Conservation (phyloP, 2,113 vertebrate genomes). For the Marmota monax region DNA sequence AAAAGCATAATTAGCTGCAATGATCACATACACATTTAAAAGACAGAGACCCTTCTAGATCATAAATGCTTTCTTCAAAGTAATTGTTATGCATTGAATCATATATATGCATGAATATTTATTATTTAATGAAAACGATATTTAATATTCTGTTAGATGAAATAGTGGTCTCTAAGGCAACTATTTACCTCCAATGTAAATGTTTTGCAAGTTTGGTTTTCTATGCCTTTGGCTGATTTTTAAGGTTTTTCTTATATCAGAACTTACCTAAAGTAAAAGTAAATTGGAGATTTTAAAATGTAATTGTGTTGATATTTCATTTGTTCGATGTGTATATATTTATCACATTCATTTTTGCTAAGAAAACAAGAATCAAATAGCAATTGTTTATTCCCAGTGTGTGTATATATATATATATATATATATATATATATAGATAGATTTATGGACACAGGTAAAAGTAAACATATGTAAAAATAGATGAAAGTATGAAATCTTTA, state of each 20-base stretch:
- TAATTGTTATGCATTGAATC: not conserved
- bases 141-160: not conserved
- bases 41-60: not conserved
- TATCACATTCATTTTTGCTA: not conserved
- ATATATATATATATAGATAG: too few species aligned
- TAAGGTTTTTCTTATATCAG: not conserved
- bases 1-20: not conserved
- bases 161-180: not conserved
- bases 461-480: not conserved
- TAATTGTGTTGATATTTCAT: slow-evolving; percentile 2
- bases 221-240: not conserved
- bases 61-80: not conserved
- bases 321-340: not conserved
- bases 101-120: not conserved
- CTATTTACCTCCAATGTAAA: not conserved
- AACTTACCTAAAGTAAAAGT: not conserved
- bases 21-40: not conserved
- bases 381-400: not conserved
- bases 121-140: not conserved
- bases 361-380: not conserved
- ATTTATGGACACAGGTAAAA: not conserved
- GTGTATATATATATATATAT: too few species aligned
- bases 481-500: not conserved
- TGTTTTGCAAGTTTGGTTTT: not conserved
- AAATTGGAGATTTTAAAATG: not conserved